Percentiles rank a stretch among this genome's conserved stretches.
Conservation (phyloP, 2,888 invertebrate species). For the Campoplex nolae region DNA sequence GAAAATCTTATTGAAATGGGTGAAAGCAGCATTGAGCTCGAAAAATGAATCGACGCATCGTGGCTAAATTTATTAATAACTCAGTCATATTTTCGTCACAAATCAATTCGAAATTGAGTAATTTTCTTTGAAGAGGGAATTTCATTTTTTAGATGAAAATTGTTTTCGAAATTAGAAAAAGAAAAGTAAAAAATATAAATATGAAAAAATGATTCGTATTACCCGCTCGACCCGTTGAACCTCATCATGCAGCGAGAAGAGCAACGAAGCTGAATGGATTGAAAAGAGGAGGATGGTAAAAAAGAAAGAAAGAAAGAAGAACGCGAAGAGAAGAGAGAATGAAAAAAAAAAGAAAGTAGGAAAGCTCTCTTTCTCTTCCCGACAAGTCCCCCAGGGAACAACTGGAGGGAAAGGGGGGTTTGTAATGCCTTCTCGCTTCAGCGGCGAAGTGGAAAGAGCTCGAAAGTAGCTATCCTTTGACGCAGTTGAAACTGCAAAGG, state of each 20-base stretch:
- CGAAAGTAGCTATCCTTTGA: slow-evolving; percentile 51
- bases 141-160: too few species aligned
- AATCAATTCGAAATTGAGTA: too few species aligned
- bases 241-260: slow-evolving; percentile 7
- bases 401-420: slow-evolving; percentile 42
- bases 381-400: slow-evolving; percentile 39
- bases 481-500: slow-evolving; percentile 43
- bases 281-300: slow-evolving; percentile 23
- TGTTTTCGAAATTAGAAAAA: neutral
- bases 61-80: neutral
- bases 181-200: neutral
- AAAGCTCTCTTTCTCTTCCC: slow-evolving; percentile 26
- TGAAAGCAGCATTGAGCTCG: neutral
- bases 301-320: slow-evolving; percentile 46
- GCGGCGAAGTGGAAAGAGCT: slow-evolving; percentile 64
- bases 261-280: slow-evolving; percentile 39
- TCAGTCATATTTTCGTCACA: neutral
- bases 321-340: slow-evolving; percentile 14
- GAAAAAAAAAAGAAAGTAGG: slow-evolving; percentile 10
- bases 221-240: slow-evolving; percentile 11
- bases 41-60: neutral
- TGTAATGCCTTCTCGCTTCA: slow-evolving; percentile 60
- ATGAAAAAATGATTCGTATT: slow-evolving; percentile 19
- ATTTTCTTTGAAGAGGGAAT: too few species aligned
- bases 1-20: slow-evolving; percentile 12